Percentiles rank a stretch among this genome's conserved stretches.
These are phyloP conservation scores for Gymnodraco acuticeps DNA, from an alignment of 2,797 vertebrate species.

Conservation along the genomic window DNA sequence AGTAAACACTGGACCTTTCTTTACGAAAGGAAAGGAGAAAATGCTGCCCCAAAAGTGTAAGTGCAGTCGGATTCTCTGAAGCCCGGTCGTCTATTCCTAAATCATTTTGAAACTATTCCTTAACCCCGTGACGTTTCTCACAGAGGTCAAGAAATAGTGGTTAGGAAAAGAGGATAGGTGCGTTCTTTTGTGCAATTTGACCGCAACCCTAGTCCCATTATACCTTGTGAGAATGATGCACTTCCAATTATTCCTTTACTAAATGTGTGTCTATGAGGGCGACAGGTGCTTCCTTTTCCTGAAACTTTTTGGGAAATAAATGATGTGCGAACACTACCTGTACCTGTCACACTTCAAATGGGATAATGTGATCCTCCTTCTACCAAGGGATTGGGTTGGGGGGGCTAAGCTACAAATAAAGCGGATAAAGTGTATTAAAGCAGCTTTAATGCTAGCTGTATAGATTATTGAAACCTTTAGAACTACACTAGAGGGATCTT, in stretches of 20 bases:
- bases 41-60: too few relatives aligned
- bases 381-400: neutral
- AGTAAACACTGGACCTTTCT: too few relatives aligned
- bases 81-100: too few relatives aligned
- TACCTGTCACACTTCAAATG: slow-evolving; percentile 1
- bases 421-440: neutral
- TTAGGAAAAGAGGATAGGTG: too few relatives aligned
- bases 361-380: neutral
- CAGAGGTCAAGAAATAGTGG: too few relatives aligned
- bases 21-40: too few relatives aligned
- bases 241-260: neutral
- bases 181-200: too few relatives aligned
- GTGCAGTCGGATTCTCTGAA: too few relatives aligned
- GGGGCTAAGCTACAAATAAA: neutral
- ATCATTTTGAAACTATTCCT: too few relatives aligned
- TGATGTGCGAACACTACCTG: neutral
- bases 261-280: neutral
- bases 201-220: too few relatives aligned
- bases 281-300: neutral
- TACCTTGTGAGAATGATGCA: neutral
- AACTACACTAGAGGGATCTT: neutral
- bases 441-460: neutral
- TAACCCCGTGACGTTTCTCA: too few relatives aligned
- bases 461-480: neutral
- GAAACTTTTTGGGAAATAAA: slow-evolving; percentile 4